Evolutionary conservation across 2,113 vertebrate species (phyloP).

Genomic region (Mastomys coucha): DNA sequence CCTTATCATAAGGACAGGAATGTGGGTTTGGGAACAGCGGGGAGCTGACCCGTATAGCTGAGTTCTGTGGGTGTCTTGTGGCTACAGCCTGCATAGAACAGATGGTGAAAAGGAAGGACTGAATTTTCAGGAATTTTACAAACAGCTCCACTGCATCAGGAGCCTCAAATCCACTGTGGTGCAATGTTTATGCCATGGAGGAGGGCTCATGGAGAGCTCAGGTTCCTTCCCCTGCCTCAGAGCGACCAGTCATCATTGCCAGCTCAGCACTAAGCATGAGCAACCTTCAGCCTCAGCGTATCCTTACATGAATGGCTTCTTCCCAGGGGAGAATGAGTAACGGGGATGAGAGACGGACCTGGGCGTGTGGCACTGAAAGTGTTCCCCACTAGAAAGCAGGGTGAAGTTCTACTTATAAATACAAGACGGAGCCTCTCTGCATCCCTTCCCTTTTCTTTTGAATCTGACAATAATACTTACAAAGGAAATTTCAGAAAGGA

Average conservation of each 20-base stretch:
- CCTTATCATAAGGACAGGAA: neutral
- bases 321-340: neutral
- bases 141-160: neutral
- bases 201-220: neutral
- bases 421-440: too few species aligned
- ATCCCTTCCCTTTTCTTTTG: neutral
- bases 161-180: neutral
- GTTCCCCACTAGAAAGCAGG: neutral
- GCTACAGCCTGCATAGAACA: neutral
- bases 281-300: neutral
- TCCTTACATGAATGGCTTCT: neutral
- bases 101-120: neutral
- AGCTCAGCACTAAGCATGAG: neutral
- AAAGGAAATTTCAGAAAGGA: neutral
- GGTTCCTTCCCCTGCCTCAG: neutral
- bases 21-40: neutral
- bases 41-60: neutral
- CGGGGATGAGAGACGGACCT: neutral
- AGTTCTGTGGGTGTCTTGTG: neutral
- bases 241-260: neutral
- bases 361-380: neutral
- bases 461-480: neutral
- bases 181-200: neutral
- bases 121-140: conserved; percentile 50
- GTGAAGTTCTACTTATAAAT: conserved; percentile 7